Evolutionary conservation across 2,888 invertebrate species (phyloP), one percentile per base, ranked within the genome.

Genomic region (Eilema griseolum): DNA sequence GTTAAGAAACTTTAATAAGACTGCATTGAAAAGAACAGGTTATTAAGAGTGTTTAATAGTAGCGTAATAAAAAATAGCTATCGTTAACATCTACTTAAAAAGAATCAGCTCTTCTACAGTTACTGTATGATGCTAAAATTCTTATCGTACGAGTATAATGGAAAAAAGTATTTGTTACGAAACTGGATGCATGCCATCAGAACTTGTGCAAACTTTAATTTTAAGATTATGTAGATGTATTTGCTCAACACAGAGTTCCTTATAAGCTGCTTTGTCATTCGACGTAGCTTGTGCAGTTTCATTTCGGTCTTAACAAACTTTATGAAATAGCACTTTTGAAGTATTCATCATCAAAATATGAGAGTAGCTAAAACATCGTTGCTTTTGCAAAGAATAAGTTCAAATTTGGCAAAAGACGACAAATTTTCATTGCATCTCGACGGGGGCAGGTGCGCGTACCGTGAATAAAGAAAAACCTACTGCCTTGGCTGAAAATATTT

Each of bases 331-430:
- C 74, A 75, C 80, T 83, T 82, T 72, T 77, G 75, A 74, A 87
- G 80, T 85, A 83, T 83, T 81, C 78, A 81, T 84, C 80, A 84
- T 85, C 83, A 87, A 87, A 89, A 88, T 87, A 85, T 83, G 80
- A 85, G 77, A 76, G 76, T 62, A 83, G 83, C 83, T 84, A 84
- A 88, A 87, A 86, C 82, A 83, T 85, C 84, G 75, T 76, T 79
- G 82, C 85, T 83, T 87, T 84, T 84, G 85, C 85, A 83, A 85
- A 87, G 88, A 90, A 90, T 89, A 90, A 88, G 88, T 89, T 88
- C 85, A 90, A 90, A 91, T 92, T 92, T 90, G 90, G 89, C 88
- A 88, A 89, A 85, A 86, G 88, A 89, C 89, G 90, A 91, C 90
- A 91, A 90, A 92, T 93, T 92, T 89, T 92, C 91, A 90, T 92